Conservation (phyloP, 2,113 vertebrate genomes). For the Thomomys bottae region DNA sequence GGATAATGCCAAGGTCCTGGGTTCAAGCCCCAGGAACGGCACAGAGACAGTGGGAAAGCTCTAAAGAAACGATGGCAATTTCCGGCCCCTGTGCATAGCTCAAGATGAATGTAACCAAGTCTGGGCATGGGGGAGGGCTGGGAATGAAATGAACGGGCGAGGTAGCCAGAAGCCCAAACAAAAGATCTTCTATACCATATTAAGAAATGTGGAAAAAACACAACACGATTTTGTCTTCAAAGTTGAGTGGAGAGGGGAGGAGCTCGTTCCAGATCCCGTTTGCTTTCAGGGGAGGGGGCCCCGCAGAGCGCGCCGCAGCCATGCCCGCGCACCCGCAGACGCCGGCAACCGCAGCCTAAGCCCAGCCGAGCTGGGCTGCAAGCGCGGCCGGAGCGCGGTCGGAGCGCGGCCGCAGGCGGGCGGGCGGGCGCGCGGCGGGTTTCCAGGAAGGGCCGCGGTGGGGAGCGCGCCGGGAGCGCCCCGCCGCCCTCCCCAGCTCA, state of each 20-base stretch:
- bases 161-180: conserved; percentile 9
- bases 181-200: conserved; percentile 53
- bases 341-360: too few relatives aligned
- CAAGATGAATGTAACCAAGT: not conserved
- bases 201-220: conserved; percentile 65
- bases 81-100: not conserved
- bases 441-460: too few relatives aligned
- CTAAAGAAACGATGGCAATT: not conserved
- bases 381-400: too few relatives aligned
- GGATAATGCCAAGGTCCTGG: too few relatives aligned
- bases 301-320: not conserved
- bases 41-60: too few relatives aligned
- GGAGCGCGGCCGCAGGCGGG: too few relatives aligned
- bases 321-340: too few relatives aligned
- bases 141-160: not conserved
- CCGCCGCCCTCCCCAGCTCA: too few relatives aligned
- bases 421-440: too few relatives aligned
- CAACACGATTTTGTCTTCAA: not conserved
- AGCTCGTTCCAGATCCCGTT: not conserved
- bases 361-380: too few relatives aligned
- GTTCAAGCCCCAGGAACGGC: too few relatives aligned
- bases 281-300: not conserved
- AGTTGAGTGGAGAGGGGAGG: not conserved
- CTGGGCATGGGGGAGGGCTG: not conserved
- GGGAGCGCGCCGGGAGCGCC: too few relatives aligned